Conservation (phyloP, 2,888 invertebrate genomes). For the Bugulina stolonifera region DNA sequence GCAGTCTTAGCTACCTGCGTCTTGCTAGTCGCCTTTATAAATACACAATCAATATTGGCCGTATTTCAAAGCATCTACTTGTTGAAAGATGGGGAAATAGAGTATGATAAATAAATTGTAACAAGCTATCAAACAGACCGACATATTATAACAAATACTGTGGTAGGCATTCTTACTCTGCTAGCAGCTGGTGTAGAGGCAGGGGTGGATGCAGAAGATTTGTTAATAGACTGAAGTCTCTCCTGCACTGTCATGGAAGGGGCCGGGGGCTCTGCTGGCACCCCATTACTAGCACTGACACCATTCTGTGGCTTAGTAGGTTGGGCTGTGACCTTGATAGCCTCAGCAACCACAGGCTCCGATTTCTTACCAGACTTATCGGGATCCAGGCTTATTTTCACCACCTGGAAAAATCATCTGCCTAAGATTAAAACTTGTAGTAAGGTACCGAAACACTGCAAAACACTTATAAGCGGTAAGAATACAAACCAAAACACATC, state of each 20-base stretch:
- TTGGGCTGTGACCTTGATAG: neutral
- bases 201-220: no score
- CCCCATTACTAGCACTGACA: neutral
- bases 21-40: neutral
- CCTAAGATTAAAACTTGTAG: no score
- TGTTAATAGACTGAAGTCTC: neutral
- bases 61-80: no score
- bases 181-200: no score
- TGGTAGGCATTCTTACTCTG: no score
- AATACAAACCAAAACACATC: neutral
- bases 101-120: no score
- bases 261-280: neutral
- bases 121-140: no score
- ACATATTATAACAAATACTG: no score
- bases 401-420: constrained; percentile 26
- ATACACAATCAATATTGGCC: no score
- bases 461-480: no score
- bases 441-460: no score
- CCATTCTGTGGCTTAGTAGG: neutral
- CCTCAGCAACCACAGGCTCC: neutral
- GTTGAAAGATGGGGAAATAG: no score
- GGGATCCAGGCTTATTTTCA: constrained; percentile 24
- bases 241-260: neutral
- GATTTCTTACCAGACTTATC: constrained; percentile 25
- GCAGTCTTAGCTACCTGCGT: neutral